Conservation (phyloP, 2,113 vertebrate genomes). For the Cricetomys ansorgei region DNA sequence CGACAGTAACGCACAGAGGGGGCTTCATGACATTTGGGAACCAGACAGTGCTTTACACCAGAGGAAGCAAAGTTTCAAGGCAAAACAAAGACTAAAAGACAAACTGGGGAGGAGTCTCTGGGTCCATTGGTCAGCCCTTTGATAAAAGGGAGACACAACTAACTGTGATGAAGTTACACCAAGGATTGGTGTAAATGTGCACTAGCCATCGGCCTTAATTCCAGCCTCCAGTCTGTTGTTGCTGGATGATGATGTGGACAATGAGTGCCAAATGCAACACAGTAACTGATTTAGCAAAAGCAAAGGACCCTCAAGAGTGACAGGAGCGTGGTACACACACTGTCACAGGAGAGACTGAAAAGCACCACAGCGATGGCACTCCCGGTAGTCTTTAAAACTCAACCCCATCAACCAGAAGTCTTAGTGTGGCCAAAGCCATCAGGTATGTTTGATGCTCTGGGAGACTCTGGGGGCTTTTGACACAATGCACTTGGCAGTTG, state of each 20-base stretch:
- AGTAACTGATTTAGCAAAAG: neutral
- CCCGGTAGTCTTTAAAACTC: neutral
- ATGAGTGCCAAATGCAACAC: neutral
- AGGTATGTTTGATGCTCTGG: neutral
- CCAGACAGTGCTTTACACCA: neutral
- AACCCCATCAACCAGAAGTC: neutral
- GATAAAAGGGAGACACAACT: neutral
- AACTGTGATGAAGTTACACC: neutral
- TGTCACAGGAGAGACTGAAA: fast-evolving
- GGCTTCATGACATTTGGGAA: conserved; percentile 78
- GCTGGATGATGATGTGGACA: neutral
- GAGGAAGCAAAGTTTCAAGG: neutral
- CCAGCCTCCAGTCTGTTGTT: neutral
- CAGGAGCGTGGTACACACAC: neutral
- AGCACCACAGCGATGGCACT: fast-evolving
- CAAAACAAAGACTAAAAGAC: neutral
- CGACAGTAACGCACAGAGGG: neutral
- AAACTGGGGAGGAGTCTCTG: neutral
- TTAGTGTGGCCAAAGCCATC: neutral
- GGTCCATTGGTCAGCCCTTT: neutral
- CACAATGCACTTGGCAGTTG: neutral
- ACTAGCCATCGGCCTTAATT: neutral
- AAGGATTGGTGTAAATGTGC: neutral
- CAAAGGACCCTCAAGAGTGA: neutral
- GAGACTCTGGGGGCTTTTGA: conserved; percentile 11